phyloP scores from a whole-genome alignment of 2,797 vertebrate species.

The Oreochromis mossambicus region DNA sequence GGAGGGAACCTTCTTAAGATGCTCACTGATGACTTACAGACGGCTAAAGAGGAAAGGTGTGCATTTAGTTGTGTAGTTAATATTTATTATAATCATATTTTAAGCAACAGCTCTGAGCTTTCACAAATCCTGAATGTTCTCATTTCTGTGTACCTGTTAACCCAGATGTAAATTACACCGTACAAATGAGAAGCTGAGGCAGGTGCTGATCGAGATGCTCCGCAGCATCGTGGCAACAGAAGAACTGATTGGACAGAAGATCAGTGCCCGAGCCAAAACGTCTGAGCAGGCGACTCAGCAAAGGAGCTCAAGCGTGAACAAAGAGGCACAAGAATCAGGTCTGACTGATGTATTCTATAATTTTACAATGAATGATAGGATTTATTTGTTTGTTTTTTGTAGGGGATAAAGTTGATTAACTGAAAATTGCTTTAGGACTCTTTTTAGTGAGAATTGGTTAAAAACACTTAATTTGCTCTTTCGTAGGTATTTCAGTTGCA shows the following conservation, averaged over 20 bases:
- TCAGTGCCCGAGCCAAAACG: constrained; percentile 63
- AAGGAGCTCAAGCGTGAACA: constrained; percentile 21
- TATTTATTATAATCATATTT: background rate
- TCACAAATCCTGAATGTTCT: background rate
- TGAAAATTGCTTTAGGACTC: background rate
- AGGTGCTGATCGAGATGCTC: constrained; percentile 82
- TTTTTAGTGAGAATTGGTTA: background rate
- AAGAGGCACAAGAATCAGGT: constrained; percentile 66
- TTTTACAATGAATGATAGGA: background rate
- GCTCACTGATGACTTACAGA: constrained; percentile 82
- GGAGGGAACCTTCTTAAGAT: constrained; percentile 83
- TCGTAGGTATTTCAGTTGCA: constrained; percentile 40
- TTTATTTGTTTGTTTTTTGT: background rate
- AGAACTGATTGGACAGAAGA: constrained; percentile 81
- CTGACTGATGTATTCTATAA: background rate
- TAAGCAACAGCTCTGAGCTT: background rate
- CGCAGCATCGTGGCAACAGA: constrained; percentile 76
- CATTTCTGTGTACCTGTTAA: background rate
- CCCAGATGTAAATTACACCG: constrained; percentile 76
- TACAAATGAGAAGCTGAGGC: constrained; percentile 80
- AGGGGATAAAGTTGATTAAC: background rate
- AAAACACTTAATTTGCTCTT: background rate
- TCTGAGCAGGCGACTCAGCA: background rate
- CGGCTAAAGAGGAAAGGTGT: constrained; percentile 79
- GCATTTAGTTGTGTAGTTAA: background rate